Conservation (phyloP, 2,888 invertebrate species). For the Tryphoninae sp. region DNA sequence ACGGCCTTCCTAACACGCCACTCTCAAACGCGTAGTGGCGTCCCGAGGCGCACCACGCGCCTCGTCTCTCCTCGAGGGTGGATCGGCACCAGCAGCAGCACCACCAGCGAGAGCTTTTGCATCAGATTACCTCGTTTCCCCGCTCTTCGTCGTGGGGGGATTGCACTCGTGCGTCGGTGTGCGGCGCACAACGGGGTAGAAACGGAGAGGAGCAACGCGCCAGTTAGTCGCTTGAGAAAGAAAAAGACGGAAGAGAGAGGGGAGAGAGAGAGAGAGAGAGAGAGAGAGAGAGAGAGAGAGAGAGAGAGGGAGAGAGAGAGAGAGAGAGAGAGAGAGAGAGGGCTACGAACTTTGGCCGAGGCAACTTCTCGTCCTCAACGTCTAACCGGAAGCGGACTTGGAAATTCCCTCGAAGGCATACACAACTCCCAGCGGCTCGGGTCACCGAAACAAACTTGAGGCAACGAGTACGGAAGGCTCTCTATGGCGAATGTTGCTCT, state of each 20-base stretch:
- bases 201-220: slow-evolving; percentile 30
- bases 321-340: slow-evolving; percentile 14
- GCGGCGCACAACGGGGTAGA: slow-evolving; percentile 48
- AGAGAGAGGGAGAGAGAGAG: slow-evolving; percentile 5
- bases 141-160: slow-evolving; percentile 11
- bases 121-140: slow-evolving; percentile 53
- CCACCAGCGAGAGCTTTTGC: slow-evolving; percentile 46
- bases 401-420: slow-evolving; percentile 30
- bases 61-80: slow-evolving; percentile 28
- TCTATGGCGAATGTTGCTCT: neutral
- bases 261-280: slow-evolving; percentile 18
- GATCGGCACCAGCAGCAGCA: neutral
- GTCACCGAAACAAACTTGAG: slow-evolving; percentile 58
- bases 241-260: slow-evolving; percentile 6
- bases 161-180: slow-evolving; percentile 40
- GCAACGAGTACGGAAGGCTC: neutral
- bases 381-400: slow-evolving; percentile 51
- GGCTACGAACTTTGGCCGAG: slow-evolving; percentile 54
- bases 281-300: no score
- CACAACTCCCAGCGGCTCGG: slow-evolving; percentile 47
- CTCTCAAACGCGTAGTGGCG: slow-evolving; percentile 57
- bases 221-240: slow-evolving; percentile 44
- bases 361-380: slow-evolving; percentile 48
- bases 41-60: slow-evolving; percentile 43
- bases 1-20: slow-evolving; percentile 59